Base-by-base conservation (phyloP, 2,888 invertebrate genomes). In the Dascillus cervinus region DNA sequence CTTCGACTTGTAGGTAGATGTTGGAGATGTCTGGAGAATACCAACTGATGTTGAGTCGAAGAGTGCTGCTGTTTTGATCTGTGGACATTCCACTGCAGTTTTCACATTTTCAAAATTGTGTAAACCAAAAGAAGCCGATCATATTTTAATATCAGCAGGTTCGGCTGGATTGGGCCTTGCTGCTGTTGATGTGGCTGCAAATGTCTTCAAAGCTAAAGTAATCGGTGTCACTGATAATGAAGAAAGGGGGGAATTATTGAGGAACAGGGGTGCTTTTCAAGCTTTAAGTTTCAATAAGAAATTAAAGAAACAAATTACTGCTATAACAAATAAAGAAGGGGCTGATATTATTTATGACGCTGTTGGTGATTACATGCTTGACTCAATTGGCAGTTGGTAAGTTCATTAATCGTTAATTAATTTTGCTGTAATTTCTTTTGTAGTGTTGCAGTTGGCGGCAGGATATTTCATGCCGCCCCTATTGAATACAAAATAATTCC, bases 161-260 rank as follows among this genome's bases (percentile, higher is more conserved):
- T 66, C 75, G 27, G 79, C 77, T 11, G 75, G 77, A 5, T 61
- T 75, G 23, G 75, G 75, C 9, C 56, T 80, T 23, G 81, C 82
- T 32, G 75, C 77, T 22, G 72, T 80, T 11, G 82, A 82, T 61
- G 65, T 82, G 23, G 80, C 80, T 22, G 71, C 76, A 6, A 78
- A 77, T 58, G 70, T 80, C 26, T 81, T 74, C 50, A 72, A 72
- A 54, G 73, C 78, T 13, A 72, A 77, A 65, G 79, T 78, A 26
- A 75, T 82, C 45, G 80, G 73, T n/a, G 72, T 79, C n/a, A 75
- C 76, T 38, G 73, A 73, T 21, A 69, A 73, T 0, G 76, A 76
- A 55, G 73, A 74, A 32, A 71, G 73, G 40, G 72, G 74, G 4
- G 63, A 68, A 17, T 49, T 75, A 9, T 66, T 77, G 6, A 58